phyloP scores from a whole-genome alignment of 1,140 invertebrate genomes.

The Cephus cinctus region DNA sequence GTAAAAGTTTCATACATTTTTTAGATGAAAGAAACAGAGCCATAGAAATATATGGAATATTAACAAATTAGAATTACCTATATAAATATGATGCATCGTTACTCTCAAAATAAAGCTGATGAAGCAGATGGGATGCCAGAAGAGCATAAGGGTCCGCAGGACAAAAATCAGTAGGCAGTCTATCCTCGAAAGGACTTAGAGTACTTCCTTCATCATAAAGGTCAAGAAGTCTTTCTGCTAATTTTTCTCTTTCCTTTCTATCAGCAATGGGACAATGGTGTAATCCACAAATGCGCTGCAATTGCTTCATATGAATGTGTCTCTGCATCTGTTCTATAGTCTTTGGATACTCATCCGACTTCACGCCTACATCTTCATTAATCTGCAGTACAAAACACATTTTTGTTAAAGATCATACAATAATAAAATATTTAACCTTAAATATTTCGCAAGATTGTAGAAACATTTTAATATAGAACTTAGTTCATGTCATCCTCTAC shows the following conservation, averaged over 20 bases:
- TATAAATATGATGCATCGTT: slow-evolving; percentile 60
- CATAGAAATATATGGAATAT: neutral
- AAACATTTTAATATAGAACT: no score
- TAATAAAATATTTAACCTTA: no score
- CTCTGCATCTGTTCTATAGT: slow-evolving; percentile 66
- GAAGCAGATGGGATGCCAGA: slow-evolving; percentile 75
- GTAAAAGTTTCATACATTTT: neutral
- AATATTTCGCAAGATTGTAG: no score
- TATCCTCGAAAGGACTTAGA: slow-evolving; percentile 50
- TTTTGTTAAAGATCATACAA: no score
- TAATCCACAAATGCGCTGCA: slow-evolving; percentile 66
- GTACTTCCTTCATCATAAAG: slow-evolving; percentile 45
- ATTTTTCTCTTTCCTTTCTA: slow-evolving; percentile 34
- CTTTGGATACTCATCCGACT: slow-evolving; percentile 34
- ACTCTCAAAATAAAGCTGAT: slow-evolving; percentile 65
- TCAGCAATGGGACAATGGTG: slow-evolving; percentile 52
- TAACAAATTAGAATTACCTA: slow-evolving; percentile 26
- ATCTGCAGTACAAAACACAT: no score
- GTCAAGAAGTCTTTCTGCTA: slow-evolving; percentile 41
- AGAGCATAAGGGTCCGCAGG: slow-evolving; percentile 76
- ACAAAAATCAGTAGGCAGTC: slow-evolving; percentile 62
- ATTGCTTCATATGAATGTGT: slow-evolving; percentile 70
- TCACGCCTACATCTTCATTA: slow-evolving; percentile 43
- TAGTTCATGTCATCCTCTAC: slow-evolving; percentile 45
- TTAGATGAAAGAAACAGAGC: neutral